A percentile compares a stretch with the other conserved stretches of the same genome.
Evolutionary conservation across 2,888 invertebrate species (phyloP).

Genomic region (Rhagonycha fulva): DNA sequence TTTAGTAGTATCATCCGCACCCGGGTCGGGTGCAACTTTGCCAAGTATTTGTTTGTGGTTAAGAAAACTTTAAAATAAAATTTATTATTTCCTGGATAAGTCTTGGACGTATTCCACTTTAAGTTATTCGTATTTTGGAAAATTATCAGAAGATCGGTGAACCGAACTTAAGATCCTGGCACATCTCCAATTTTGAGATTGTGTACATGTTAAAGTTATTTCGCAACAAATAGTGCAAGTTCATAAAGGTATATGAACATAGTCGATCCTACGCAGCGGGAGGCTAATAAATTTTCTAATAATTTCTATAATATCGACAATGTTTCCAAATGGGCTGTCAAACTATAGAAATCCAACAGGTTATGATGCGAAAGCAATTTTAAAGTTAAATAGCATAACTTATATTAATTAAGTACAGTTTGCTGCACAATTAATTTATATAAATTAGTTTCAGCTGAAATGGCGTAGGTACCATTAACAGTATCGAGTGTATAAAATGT

Average conservation of each 20-base stretch:
- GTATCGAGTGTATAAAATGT: conserved; percentile 11
- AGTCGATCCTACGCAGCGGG: not conserved
- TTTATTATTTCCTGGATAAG: conserved; percentile 23
- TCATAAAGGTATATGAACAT: not conserved
- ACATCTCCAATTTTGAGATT: conserved; percentile 21
- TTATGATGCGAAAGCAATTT: not conserved
- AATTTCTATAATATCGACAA: not conserved
- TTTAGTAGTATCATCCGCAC: not conserved
- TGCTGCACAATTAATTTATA: not conserved
- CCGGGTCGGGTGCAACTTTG: not conserved
- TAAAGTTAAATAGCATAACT: not conserved
- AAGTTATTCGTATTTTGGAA: conserved; percentile 22
- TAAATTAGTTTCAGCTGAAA: not conserved
- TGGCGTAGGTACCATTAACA: conserved; percentile 2
- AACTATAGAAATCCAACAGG: not conserved
- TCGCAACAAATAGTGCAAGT: not conserved
- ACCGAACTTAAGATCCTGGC: conserved; percentile 22
- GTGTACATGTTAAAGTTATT: conserved; percentile 7
- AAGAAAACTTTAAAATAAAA: conserved; percentile 9
- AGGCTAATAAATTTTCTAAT: not conserved
- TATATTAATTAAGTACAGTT: not conserved
- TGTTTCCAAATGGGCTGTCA: not conserved
- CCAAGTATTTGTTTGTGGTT: conserved; percentile 7
- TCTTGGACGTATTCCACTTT: conserved; percentile 19
- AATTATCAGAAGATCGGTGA: conserved; percentile 25